Evolutionary conservation across 1,140 invertebrate genomes (phyloP).

Genomic region (Caenorhabditis tropicalis): DNA sequence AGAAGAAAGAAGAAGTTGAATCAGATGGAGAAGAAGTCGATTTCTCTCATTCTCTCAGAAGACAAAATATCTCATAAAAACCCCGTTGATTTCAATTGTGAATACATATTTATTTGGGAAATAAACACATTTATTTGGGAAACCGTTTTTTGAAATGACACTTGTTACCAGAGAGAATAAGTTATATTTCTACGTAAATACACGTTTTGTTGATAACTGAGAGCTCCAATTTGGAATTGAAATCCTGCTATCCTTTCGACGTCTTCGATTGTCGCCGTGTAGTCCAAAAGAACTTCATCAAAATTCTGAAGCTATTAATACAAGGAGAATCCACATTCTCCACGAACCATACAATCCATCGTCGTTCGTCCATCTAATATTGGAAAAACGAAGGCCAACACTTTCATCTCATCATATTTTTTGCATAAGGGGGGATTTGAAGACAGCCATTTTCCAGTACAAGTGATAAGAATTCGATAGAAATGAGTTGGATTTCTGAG

Average conservation of each 20-base stretch:
- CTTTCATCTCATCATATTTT: not conserved
- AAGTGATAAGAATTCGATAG: constrained; percentile 13
- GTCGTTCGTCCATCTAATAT: not conserved
- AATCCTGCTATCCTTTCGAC: not conserved
- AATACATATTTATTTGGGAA: not conserved
- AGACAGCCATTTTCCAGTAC: not conserved
- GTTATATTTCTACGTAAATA: constrained; percentile 12
- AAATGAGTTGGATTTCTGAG: not conserved
- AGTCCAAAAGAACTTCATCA: constrained; percentile 1
- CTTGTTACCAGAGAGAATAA: not conserved
- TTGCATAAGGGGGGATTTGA: not conserved
- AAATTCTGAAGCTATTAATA: not conserved
- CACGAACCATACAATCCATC: constrained; percentile 26
- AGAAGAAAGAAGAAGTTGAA: constrained; percentile 17
- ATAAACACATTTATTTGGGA: not conserved
- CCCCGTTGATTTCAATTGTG: no score
- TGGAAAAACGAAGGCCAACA: not conserved
- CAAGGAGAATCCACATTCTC: not conserved
- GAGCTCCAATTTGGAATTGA: not conserved
- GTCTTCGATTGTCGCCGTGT: not conserved
- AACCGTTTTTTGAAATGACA: not conserved
- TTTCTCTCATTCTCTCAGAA: constrained; percentile 45
- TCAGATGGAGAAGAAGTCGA: constrained; percentile 53
- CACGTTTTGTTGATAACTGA: constrained; percentile 29
- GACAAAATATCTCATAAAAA: constrained; percentile 35